Base-by-base conservation (phyloP, 2,888 invertebrate genomes). In the Metellina segmentata region DNA sequence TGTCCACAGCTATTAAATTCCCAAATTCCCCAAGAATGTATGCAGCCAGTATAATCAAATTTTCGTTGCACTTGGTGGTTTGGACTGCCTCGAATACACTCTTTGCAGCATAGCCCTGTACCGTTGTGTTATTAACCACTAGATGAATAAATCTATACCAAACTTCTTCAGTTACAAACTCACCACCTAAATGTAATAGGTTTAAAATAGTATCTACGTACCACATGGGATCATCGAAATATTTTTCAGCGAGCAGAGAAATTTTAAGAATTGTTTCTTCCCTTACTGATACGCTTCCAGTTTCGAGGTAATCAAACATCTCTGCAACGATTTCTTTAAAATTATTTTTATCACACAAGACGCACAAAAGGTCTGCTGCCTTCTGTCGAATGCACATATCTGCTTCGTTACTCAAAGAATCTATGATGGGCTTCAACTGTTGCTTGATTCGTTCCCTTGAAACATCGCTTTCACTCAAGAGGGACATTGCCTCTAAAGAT, bases 21-120 rank as follows among this genome's bases (percentile, higher is more conserved):
- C 87, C 91, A 8, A 87, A 91, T 78, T 91, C 91, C 7, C 91
- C 91, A 7, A 91, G 74, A 79, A 91, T 78, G 49, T 91, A 91
- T 9, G 71, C 91, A 11, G 87, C 77, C 11, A 87, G 49, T 34
- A 77, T n/a, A 5, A 91, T 16, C 4, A 91, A 52, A 13, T 61
- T 61, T 52, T 91, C 91, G 34, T 69, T 6, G 16, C 75, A 83
- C 6, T 1, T 8, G 1, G 11, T 6, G 5, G 52, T 19, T 13
- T 74, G 53, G 6, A 91, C 49, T 16, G 53, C 78, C 5, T 77
- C 72, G n/a, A 82, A 87, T 6, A 61, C 48, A 13, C 9, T 16
- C 61, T 72, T 87, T 7, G 77, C 77, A 7, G 83, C 77, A 74
- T 83, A 83, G 19, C 78, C 78, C 16, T 87, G 87, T 16, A 87